Base-by-base conservation (phyloP, 2,113 vertebrate genomes). In the Corythaeola cristata region DNA sequence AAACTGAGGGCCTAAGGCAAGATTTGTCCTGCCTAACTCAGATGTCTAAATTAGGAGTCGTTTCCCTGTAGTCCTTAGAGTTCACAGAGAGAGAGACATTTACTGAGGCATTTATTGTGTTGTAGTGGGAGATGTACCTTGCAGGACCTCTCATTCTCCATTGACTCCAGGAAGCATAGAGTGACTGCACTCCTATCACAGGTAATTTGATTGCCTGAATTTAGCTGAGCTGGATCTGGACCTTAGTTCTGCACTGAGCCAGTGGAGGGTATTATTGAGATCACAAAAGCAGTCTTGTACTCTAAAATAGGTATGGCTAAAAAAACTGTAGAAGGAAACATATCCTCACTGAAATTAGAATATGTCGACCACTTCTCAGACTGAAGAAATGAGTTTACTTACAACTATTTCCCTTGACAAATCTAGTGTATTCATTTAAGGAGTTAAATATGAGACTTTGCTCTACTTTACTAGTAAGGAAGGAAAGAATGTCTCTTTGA, bases 401-500 rank as follows among this genome's bases (percentile, higher is more conserved):
- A 17, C 5, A 52, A 32, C 5, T 82, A 15, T 74, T 27, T 80
- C 17, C 32, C 20, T 83, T 72, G 12, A 6, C 21, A 63, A 81
- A 64, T 39, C 11, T 20, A 4, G 13, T 59, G 9, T 26, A 77
- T 84, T 92, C 44, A 47, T 68, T 87, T 91, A 72, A 93, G 33
- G 81, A 81, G 87, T 94, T 94, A 94, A 92, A 39, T 33, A 49
- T 8, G 33, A 88, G 49, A n/a, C 33, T 63, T 81, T 72, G n/a
- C 5, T 94, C 68, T 85, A 52, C 86, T 94, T 84, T 56, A n/a
- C 15, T 41, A 64, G 33, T 62, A 75, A 44, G 39, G 16, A 62
- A 89, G 62, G 73, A 86, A 95, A 49, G 68, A 94, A 94, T 79
- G 74, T 23, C 53, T 75, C 39, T 89, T 35, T 72, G 56, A 76